phyloP scores from a whole-genome alignment of 2,797 vertebrate species.

The Podarcis siculus region DNA sequence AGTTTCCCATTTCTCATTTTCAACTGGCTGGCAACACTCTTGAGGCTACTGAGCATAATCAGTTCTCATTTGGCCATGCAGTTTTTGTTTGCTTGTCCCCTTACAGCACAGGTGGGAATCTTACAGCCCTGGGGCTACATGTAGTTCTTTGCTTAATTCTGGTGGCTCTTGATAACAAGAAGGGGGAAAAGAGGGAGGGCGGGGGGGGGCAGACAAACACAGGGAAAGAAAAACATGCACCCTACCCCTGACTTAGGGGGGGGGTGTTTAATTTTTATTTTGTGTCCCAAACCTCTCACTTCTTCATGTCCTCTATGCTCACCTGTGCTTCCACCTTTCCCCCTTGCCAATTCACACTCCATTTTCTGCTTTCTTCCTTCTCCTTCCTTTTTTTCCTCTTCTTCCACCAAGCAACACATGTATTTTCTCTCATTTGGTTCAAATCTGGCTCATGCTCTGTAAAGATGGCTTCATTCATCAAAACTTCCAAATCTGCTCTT shows the following conservation, averaged over 20 bases:
- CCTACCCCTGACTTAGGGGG: background rate
- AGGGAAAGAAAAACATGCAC: background rate
- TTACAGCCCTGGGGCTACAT: background rate
- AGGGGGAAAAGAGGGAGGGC: no score
- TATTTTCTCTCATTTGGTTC: background rate
- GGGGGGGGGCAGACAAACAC: background rate
- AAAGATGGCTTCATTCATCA: background rate
- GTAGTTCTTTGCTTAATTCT: no score
- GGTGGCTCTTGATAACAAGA: no score
- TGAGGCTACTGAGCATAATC: background rate
- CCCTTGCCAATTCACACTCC: background rate
- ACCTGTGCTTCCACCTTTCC: background rate
- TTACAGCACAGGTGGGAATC: background rate
- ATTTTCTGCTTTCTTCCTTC: background rate
- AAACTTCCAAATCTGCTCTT: background rate
- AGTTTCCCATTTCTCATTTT: background rate
- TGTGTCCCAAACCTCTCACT: background rate
- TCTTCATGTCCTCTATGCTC: background rate
- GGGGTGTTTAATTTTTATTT: no score
- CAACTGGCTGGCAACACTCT: background rate
- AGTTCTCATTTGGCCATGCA: background rate
- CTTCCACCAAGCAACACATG: background rate
- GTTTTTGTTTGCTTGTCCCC: background rate
- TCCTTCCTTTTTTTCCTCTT: background rate
- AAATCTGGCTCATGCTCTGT: background rate